Evolutionary conservation across 1,140 invertebrate genomes (phyloP), one percentile per base, ranked within the genome.

Genomic region (Drosophila arawakana): DNA sequence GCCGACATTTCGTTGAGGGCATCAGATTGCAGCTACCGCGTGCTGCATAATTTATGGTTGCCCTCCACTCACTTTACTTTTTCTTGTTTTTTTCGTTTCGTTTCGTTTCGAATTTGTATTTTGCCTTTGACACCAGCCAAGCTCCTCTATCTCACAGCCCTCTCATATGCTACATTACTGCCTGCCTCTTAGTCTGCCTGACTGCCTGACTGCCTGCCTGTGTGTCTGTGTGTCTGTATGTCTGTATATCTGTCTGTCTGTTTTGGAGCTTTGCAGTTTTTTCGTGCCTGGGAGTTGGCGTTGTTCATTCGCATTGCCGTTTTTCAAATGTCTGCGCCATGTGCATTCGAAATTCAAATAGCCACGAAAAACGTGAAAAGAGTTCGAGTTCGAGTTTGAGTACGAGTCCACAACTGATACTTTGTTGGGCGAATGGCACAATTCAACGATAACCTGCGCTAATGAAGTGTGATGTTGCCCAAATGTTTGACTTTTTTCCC

Each of bases 311-410:
- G 59, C 68, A 61, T 79, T 75, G 76, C 84, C 80, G 84, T 86
- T 86, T 88, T 88, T 83, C 84, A 89, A 89, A 89, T 83, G 83
- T 89, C 83, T 88, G 83, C 84, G 80, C 80, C 83, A 88, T 83
- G 84, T 89, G 83, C 83, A 88, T 88, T 80, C 84, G 67, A 89
- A 88, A 86, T 80, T 73, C 72, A 73, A 80, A 80, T 80, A 61
- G 49, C 61, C 41, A 37, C 77, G 59, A 44, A 46, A 66, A 47
- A 59, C 34, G 9, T 35, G 67, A 57, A 44, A 54, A 34, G 55
- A 54, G 47, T 18, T 57, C 52, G 47, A 43, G 9, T 25, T 13
- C 18, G 37, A 30, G 25, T 3, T 30, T 30, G 55, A 54, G 47
- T 18, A 39, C 34, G 47, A 43, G 9, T 13, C 8, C 11, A 15